A percentile compares a stretch with the other conserved stretches of the same genome.
Conservation (phyloP, 2,888 invertebrate species). For the Flexamia atlantica region DNA sequence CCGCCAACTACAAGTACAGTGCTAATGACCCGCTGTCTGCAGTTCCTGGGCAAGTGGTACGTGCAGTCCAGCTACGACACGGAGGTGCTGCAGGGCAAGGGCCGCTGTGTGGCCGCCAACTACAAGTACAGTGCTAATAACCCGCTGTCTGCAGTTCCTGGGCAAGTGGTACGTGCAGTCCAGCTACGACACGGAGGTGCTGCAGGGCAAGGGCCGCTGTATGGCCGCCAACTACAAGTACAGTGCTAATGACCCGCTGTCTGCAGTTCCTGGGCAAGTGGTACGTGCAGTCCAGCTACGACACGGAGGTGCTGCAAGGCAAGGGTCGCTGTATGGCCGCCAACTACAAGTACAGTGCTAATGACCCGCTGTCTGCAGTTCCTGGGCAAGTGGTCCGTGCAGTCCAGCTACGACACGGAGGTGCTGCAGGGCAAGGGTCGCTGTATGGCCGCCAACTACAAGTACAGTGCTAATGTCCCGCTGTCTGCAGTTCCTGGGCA, state of each 20-base stretch:
- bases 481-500: too few relatives aligned
- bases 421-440: slow-evolving; percentile 39
- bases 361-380: slow-evolving; percentile 8
- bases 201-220: slow-evolving; percentile 42
- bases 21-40: too few relatives aligned
- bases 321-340: slow-evolving; percentile 46
- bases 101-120: slow-evolving; percentile 36
- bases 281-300: slow-evolving; percentile 46
- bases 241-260: background rate
- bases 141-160: slow-evolving; percentile 13
- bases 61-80: slow-evolving; percentile 49
- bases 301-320: slow-evolving; percentile 49
- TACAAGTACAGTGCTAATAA: slow-evolving; percentile 32
- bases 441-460: too few relatives aligned
- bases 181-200: slow-evolving; percentile 47
- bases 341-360: slow-evolving; percentile 25
- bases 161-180: slow-evolving; percentile 37
- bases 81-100: slow-evolving; percentile 44
- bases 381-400: slow-evolving; percentile 34
- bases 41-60: slow-evolving; percentile 43
- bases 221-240: slow-evolving; percentile 48
- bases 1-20: slow-evolving; percentile 43
- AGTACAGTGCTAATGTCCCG: too few relatives aligned
- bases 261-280: slow-evolving; percentile 37
- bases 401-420: slow-evolving; percentile 48